Conservation (phyloP, 1,140 invertebrate species). For the Caenorhabditis inopinata region DNA sequence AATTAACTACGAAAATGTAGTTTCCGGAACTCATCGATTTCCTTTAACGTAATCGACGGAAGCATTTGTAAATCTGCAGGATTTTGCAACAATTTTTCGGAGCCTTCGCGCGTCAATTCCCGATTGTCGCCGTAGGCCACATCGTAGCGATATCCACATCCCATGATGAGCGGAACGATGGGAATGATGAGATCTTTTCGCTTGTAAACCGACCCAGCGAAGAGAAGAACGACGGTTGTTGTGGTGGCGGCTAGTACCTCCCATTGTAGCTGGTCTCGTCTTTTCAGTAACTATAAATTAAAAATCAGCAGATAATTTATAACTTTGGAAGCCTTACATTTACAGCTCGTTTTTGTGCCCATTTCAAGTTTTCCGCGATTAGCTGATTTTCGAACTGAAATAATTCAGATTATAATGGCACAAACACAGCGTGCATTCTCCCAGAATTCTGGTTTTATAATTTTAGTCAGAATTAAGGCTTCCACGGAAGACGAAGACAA, state of each 20-base stretch:
- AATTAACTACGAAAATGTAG: too few species aligned
- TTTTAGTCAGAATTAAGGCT: too few species aligned
- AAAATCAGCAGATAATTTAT: neutral
- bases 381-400: conserved; percentile 1
- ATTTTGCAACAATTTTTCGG: neutral
- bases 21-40: neutral
- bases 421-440: too few species aligned
- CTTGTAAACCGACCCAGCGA: conserved; percentile 31
- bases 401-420: neutral
- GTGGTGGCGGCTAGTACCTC: conserved; percentile 23
- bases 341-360: neutral
- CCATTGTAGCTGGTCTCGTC: conserved; percentile 3
- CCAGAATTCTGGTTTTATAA: too few species aligned
- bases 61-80: neutral
- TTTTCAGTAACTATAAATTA: conserved; percentile 1
- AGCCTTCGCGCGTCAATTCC: neutral
- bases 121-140: conserved; percentile 20
- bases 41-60: neutral
- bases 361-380: neutral
- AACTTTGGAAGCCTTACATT: neutral
- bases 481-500: too few species aligned
- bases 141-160: conserved; percentile 34
- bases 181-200: conserved; percentile 39
- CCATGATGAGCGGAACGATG: conserved; percentile 37
- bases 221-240: conserved; percentile 11